Evolutionary conservation across 2,113 vertebrate species (phyloP), one percentile per base, ranked within the genome.

Genomic region (Dolichallabes microphthalmus): DNA sequence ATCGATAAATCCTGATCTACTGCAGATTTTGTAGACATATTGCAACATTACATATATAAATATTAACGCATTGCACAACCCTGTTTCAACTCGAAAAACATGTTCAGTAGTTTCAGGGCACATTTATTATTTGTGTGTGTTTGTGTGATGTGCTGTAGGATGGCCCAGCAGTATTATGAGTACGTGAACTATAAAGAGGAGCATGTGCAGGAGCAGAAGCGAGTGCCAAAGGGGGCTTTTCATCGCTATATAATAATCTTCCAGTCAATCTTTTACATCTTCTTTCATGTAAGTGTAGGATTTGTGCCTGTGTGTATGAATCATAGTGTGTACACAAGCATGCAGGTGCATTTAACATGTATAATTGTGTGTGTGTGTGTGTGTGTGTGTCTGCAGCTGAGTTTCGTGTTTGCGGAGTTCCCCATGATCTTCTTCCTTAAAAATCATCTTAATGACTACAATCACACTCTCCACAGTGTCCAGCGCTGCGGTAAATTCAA

Each of bases 81-180:
- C 11, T 27, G 25, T 13, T 64, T 64, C 2, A 64, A 27, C 25
- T 27, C n/a, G 11, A 9, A 14, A 57, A 7, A 25, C 63, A 63
- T 12, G n/a, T 64, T 64, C n/a, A 68, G 14, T 7, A 5, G 14
- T 68, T 27, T 32, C 14, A 7, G 14, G 30, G 66, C 30, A 32
- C 20, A 12, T 25, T 39, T n/a, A 73, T 45, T 50, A 6, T 78
- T 39, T 78, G 61, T 52, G 45, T 83, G 52, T 75, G 8, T 87
- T 75, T 66, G 13, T 85, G 75, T 69, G 22, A 20, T 60, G 63
- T 71, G 10, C 17, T 50, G 3, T 89, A 95, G 95, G 88, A 99
- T 99, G 98, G 96, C 97, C 0, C 98, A 99, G 93, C 98, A 98
- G 90, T 99, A 98, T 91, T 97, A 98, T 0, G 97, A 98, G 90